Evolutionary conservation across 2,113 vertebrate genomes (phyloP).

Genomic region (Gallinago paraguaiae): DNA sequence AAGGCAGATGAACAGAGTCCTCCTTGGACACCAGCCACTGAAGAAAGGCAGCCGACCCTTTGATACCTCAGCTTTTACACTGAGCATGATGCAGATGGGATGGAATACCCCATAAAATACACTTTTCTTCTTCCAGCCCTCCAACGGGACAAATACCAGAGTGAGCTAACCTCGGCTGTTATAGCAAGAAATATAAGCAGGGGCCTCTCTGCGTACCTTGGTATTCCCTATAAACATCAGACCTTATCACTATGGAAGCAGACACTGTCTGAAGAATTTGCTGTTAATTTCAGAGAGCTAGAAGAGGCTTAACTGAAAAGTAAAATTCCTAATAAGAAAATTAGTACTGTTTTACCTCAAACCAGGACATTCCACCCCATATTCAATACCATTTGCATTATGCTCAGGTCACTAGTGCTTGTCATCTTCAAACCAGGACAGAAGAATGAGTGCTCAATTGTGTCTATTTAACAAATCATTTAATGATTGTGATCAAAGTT

Average conservation of each 20-base stretch:
- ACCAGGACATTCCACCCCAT: not conserved
- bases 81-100: not conserved
- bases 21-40: not conserved
- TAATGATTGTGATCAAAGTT: not conserved
- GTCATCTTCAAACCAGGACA: not conserved
- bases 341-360: not conserved
- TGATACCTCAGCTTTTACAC: not conserved
- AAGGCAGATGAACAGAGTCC: not conserved
- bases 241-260: not conserved
- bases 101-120: not conserved
- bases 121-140: not conserved
- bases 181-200: not conserved
- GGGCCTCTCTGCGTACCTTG: not conserved
- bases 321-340: not conserved
- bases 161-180: not conserved
- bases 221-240: not conserved
- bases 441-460: not conserved
- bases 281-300: not conserved
- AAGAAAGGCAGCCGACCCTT: not conserved
- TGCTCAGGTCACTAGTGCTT: not conserved
- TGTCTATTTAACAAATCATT: not conserved
- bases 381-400: not conserved
- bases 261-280: not conserved
- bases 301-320: not conserved
- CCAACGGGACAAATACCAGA: not conserved